phyloP scores from a whole-genome alignment of 2,113 vertebrate genomes.

The Gnathonemus echidnorhynchus region DNA sequence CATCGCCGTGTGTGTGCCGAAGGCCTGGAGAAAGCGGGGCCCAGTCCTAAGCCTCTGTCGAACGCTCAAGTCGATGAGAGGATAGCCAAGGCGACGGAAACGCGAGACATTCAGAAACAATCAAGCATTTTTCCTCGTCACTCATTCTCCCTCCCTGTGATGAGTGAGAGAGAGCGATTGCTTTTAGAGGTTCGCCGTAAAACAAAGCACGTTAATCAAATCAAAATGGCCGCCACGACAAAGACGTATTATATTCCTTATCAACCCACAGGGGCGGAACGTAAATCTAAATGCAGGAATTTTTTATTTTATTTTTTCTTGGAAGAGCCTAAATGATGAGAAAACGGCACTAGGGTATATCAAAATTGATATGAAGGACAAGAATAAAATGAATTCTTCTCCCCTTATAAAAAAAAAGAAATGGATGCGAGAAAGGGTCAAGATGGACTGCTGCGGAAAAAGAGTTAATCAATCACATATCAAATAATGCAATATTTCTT shows the following conservation, averaged over 20 bases:
- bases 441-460: conserved; percentile 25
- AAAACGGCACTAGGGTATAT: conserved; percentile 55
- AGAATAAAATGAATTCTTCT: conserved; percentile 50
- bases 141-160: background rate
- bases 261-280: background rate
- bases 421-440: conserved; percentile 35
- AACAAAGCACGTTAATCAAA: background rate
- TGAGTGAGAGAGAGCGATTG: background rate
- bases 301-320: conserved; percentile 14
- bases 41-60: conserved; percentile 33
- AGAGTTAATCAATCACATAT: conserved; percentile 24
- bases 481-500: conserved; percentile 44
- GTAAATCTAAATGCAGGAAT: background rate
- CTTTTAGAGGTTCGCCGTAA: background rate
- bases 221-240: background rate
- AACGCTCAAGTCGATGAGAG: conserved; percentile 9
- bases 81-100: conserved; percentile 18
- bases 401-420: conserved; percentile 35
- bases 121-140: background rate
- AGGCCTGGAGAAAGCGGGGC: conserved; percentile 29
- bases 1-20: conserved; percentile 25
- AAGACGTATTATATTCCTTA: background rate
- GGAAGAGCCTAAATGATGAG: conserved; percentile 34
- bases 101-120: conserved; percentile 24
- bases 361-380: conserved; percentile 51